phyloP scores from a whole-genome alignment of 1,140 invertebrate genomes.

The Ganaspis sp. region DNA sequence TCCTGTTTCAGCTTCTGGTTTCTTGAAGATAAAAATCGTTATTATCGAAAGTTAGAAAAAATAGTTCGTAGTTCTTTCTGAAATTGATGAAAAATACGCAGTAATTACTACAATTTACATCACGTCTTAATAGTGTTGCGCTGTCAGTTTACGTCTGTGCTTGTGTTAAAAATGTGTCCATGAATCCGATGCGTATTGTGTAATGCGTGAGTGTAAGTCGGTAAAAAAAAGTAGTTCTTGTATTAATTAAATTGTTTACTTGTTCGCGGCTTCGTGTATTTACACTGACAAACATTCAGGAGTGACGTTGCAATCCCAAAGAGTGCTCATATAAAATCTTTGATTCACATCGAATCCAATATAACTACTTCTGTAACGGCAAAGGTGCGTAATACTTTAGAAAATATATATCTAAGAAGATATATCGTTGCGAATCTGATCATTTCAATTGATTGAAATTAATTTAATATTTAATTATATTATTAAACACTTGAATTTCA shows the following conservation, averaged over 20 bases:
- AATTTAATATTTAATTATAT: too few relatives aligned
- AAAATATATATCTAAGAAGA: too few relatives aligned
- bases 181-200: constrained; percentile 34
- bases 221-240: constrained; percentile 30
- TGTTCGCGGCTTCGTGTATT: constrained; percentile 48
- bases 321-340: constrained; percentile 62
- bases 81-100: constrained; percentile 37
- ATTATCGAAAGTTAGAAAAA: neutral
- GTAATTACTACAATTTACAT: constrained; percentile 23
- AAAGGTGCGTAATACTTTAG: constrained; percentile 46
- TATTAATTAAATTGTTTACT: constrained; percentile 41
- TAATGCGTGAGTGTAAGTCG: constrained; percentile 28
- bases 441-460: too few relatives aligned
- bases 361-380: constrained; percentile 32
- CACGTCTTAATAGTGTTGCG: constrained; percentile 33
- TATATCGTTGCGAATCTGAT: too few relatives aligned
- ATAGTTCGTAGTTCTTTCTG: neutral
- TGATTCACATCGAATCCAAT: constrained; percentile 27
- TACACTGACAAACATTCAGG: constrained; percentile 71
- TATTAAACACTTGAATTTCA: too few relatives aligned
- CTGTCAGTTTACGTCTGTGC: constrained; percentile 27
- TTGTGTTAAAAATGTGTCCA: constrained; percentile 41
- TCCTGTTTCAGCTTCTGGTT: neutral
- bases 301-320: constrained; percentile 72
- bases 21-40: neutral